Conservation (phyloP, 1,140 invertebrate species). For the Drosophila hydei region DNA sequence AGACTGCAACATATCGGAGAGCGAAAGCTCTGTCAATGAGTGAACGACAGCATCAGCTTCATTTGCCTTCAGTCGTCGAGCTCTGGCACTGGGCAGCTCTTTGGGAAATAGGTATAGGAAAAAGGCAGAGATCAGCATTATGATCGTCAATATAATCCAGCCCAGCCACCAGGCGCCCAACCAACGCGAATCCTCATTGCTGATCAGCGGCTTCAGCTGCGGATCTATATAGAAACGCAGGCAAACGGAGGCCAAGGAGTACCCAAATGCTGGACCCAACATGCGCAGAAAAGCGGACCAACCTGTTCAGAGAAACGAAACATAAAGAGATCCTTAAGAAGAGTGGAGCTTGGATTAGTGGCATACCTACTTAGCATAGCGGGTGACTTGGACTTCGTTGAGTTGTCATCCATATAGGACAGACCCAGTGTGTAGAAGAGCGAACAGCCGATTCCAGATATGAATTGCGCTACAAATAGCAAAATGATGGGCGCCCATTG, state of each 20-base stretch:
- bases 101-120: slow-evolving; percentile 88
- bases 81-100: slow-evolving; percentile 85
- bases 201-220: slow-evolving; percentile 87
- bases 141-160: slow-evolving; percentile 87
- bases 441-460: slow-evolving; percentile 87
- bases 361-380: slow-evolving; percentile 86
- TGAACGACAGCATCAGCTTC: not conserved
- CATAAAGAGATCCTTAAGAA: not conserved
- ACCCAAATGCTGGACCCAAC: slow-evolving; percentile 89
- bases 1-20: slow-evolving; percentile 55
- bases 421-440: slow-evolving; percentile 88
- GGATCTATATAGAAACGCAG: slow-evolving; percentile 89
- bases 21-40: slow-evolving; percentile 40
- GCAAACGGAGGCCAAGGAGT: slow-evolving; percentile 88
- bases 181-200: slow-evolving; percentile 89
- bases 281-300: slow-evolving; percentile 88
- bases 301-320: slow-evolving; percentile 73
- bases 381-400: slow-evolving; percentile 88
- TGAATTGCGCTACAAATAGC: slow-evolving; percentile 87
- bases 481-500: slow-evolving; percentile 86
- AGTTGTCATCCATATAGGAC: slow-evolving; percentile 89
- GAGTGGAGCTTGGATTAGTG: not conserved
- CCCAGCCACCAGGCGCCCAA: slow-evolving; percentile 92
- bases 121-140: slow-evolving; percentile 86
- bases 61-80: slow-evolving; percentile 27